Conservation (phyloP, 2,797 vertebrate genomes). For the Sebastes reedi region DNA sequence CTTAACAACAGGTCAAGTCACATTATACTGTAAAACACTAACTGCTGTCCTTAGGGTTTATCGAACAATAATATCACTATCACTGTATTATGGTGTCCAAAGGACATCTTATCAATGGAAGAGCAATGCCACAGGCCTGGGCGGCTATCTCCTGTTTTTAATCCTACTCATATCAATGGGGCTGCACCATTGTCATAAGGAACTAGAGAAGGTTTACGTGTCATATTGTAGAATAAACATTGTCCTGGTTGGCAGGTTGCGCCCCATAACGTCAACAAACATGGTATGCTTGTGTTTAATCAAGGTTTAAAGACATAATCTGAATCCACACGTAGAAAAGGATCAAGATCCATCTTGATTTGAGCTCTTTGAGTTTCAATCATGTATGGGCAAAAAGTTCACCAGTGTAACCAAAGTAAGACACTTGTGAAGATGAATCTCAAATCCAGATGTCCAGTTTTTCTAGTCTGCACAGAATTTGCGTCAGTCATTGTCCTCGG, state of each 20-base stretch:
- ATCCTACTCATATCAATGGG: constrained; percentile 3
- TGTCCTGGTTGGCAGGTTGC: constrained; percentile 5
- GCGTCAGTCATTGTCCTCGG: constrained; percentile 34
- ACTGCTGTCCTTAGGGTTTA: constrained; percentile 18
- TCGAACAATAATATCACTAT: constrained; percentile 41
- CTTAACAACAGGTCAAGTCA: not conserved
- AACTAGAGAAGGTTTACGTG: constrained; percentile 24
- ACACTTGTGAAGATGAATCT: not conserved
- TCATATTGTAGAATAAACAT: constrained; percentile 26
- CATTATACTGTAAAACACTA: constrained; percentile 2
- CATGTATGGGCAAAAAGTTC: not conserved
- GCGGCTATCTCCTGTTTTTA: constrained; percentile 26
- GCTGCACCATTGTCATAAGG: constrained; percentile 4
- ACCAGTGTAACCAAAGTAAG: not conserved
- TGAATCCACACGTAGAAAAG: not conserved
- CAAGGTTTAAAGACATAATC: constrained; percentile 14
- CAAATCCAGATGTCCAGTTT: not conserved
- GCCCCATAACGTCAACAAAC: constrained; percentile 32
- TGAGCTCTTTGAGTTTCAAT: not conserved
- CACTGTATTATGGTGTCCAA: constrained; percentile 6
- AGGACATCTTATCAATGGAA: constrained; percentile 9
- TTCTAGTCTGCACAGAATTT: not conserved
- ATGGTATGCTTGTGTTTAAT: not conserved
- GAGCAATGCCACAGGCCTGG: constrained; percentile 41
- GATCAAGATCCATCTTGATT: not conserved